Evolutionary conservation across 2,797 vertebrate species (phyloP), one percentile per base, ranked within the genome.

Genomic region (Xiphophorus birchmanni): DNA sequence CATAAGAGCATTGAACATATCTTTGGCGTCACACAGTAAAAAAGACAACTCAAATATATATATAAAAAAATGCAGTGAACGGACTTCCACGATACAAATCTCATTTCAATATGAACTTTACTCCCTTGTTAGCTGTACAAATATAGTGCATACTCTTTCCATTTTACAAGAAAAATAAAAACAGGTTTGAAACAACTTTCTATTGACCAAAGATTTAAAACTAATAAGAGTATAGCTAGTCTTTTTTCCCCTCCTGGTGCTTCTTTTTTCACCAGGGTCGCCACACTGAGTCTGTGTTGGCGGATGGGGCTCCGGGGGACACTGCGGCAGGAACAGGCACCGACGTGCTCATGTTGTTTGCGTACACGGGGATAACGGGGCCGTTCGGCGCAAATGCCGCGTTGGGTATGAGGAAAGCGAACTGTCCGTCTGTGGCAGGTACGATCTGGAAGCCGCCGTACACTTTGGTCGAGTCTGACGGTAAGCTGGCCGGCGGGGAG

Each of bases 101-200:
- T 96, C 96, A 96, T 98, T 98, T 97, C 97, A 98, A 98, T 98
- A 98, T 98, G 97, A 99, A 99, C 97, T 96, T 97, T 91, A 96
- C 96, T 97, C 95, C 93, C 95, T 94, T 93, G 95, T 93, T 92
- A 92, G 95, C 96, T 97, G 93, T 97, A 97, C 97, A 97, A 96
- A 97, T 97, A 97, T 97, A 97, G 97, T 97, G 96, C 97, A 97
- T 97, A 94, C 92, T 95, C 94, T 95, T 94, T 94, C 93, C 93
- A 93, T 95, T 95, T 91, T 90, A 96, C 95, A 95, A 93, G 84
- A 93, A 69, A 94, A 84, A 89, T 89, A 80, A 84, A 88, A 89
- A 80, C 60, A 76, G 47, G 82, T 74, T 76, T 63, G 86, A 91
- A 92, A 85, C 88, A 89, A 89, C 89, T 87, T 82, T 91, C 89